phyloP scores from a whole-genome alignment of 1,140 invertebrate species.

The Drosophila sturtevanti region DNA sequence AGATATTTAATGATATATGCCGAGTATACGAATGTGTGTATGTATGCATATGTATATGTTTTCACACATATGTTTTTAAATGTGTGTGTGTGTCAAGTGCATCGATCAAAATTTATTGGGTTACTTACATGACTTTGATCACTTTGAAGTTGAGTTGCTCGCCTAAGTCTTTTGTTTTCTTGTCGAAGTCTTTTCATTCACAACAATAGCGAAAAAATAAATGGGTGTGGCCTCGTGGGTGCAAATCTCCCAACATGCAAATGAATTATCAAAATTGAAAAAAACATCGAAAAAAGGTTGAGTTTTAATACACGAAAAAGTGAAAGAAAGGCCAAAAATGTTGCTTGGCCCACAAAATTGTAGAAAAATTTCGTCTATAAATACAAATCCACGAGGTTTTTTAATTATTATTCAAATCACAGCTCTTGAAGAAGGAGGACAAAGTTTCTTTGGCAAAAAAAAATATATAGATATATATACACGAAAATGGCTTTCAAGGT shows the following conservation, averaged over 20 bases:
- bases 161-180: constrained; percentile 73
- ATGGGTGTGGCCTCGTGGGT: constrained; percentile 77
- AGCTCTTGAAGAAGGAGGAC: constrained; percentile 69
- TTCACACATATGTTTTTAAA: constrained; percentile 3
- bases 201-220: constrained; percentile 54
- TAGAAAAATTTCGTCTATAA: constrained; percentile 70
- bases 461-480: constrained; percentile 13
- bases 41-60: constrained; percentile 18
- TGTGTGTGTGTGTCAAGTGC: constrained; percentile 70
- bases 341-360: constrained; percentile 6
- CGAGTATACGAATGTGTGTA: too few relatives aligned
- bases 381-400: constrained; percentile 65
- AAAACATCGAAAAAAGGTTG: constrained; percentile 41
- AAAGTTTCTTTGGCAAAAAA: constrained; percentile 45
- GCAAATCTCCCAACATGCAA: constrained; percentile 72
- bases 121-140: constrained; percentile 69
- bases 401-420: constrained; percentile 80
- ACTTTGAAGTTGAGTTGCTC: constrained; percentile 50
- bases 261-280: constrained; percentile 57
- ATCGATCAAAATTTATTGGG: constrained; percentile 78
- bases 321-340: constrained; percentile 70
- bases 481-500: constrained; percentile 81
- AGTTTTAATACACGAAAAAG: constrained; percentile 61
- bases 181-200: constrained; percentile 53
- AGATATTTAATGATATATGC: constrained; percentile 24